Percentiles rank a stretch among this genome's conserved stretches.
Conservation (phyloP, 2,797 vertebrate genomes). For the Lithobates pipiens region DNA sequence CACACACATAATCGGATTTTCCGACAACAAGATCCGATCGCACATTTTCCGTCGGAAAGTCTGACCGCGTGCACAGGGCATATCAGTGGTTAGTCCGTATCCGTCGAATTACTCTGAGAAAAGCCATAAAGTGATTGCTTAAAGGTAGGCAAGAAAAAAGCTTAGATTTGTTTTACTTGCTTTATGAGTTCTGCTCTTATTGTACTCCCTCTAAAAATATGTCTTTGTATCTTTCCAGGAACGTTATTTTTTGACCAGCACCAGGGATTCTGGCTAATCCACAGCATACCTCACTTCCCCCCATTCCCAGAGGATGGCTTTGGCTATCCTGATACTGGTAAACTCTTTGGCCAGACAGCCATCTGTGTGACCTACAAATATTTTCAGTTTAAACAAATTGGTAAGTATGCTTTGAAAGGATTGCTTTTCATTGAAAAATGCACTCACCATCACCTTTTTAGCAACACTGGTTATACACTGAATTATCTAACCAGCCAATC, state of each 20-base stretch:
- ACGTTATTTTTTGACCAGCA: slow-evolving; percentile 83
- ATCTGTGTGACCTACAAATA: slow-evolving; percentile 87
- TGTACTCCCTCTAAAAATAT: background rate
- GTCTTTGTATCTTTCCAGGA: slow-evolving; percentile 75
- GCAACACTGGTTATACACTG: too few species aligned
- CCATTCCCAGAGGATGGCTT: slow-evolving; percentile 84
- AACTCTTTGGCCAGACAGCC: slow-evolving; percentile 82
- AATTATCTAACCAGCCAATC: too few species aligned
- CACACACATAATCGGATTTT: too few species aligned
- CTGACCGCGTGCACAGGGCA: too few species aligned
- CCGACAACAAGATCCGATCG: too few species aligned
- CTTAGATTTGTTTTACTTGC: background rate
- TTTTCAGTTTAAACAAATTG: slow-evolving; percentile 82
- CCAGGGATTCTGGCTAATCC: slow-evolving; percentile 92
- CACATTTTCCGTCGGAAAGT: too few species aligned
- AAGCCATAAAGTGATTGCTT: too few species aligned
- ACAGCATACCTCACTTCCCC: slow-evolving; percentile 90
- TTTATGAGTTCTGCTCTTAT: background rate
- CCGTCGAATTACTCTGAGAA: too few species aligned
- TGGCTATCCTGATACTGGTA: slow-evolving; percentile 83
- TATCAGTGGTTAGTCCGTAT: too few species aligned
- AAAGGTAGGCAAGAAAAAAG: too few species aligned
- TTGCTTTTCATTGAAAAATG: too few species aligned
- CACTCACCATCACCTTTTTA: too few species aligned
- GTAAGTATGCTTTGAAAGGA: slow-evolving; percentile 69